Percentiles rank a stretch among this genome's conserved stretches.
Conservation (phyloP, 2,797 vertebrate genomes). For the Margarornis squamiger region DNA sequence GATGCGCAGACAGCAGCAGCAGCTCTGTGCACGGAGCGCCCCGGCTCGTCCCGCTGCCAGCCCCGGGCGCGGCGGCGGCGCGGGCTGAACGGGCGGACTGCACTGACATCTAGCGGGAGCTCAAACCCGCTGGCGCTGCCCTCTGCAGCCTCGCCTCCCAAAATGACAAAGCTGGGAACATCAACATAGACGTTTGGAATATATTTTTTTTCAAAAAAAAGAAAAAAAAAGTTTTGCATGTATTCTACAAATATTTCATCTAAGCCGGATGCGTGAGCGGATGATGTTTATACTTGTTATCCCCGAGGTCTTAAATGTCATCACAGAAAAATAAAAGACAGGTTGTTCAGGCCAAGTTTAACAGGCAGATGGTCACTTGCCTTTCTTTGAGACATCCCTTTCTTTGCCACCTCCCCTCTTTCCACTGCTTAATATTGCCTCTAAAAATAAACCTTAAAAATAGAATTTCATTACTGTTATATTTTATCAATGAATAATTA, state of each 20-base stretch:
- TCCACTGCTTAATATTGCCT: neutral
- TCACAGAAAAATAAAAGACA: neutral
- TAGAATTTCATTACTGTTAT: neutral
- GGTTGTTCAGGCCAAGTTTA: neutral
- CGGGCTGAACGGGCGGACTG: constrained; percentile 55
- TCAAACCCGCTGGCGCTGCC: neutral
- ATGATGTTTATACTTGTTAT: constrained; percentile 10
- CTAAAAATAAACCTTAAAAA: neutral
- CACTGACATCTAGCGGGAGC: constrained; percentile 75
- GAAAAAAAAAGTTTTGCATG: neutral
- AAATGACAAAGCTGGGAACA: neutral
- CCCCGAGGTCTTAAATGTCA: neutral
- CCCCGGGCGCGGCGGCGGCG: neutral
- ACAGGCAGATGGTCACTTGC: neutral
- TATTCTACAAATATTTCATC: constrained; percentile 18
- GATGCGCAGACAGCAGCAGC: constrained; percentile 67
- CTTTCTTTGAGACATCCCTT: neutral
- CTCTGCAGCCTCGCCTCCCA: neutral
- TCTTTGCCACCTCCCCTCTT: neutral
- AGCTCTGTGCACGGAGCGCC: constrained; percentile 71
- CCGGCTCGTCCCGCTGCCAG: constrained; percentile 60
- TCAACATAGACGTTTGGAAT: neutral
- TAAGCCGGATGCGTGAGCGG: neutral
- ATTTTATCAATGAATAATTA: neutral
- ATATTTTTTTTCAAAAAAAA: neutral